Conservation (phyloP, 2,113 vertebrate genomes). For the Motacilla alba region DNA sequence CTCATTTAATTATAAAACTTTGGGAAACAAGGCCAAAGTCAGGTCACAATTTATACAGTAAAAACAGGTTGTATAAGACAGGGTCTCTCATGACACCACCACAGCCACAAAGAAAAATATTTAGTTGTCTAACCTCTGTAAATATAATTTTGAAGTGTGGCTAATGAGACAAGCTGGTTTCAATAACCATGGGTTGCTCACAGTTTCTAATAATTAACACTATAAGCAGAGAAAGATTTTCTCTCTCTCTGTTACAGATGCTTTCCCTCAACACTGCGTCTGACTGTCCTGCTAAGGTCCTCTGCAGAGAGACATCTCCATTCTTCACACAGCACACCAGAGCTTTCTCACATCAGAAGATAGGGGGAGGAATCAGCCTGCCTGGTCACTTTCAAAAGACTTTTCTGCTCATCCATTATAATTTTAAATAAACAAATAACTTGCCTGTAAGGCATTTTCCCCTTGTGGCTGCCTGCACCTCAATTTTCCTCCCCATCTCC, state of each 20-base stretch:
- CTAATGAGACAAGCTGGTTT: not conserved
- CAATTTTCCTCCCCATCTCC: not conserved
- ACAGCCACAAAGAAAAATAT: constrained; percentile 19
- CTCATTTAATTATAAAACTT: not conserved
- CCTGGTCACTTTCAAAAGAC: not conserved
- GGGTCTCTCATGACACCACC: not conserved
- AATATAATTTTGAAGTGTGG: constrained; percentile 8
- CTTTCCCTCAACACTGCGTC: not conserved
- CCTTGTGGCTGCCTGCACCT: not conserved
- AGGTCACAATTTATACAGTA: not conserved
- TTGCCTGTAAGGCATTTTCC: not conserved
- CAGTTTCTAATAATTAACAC: not conserved
- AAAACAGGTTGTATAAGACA: not conserved
- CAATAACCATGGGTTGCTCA: not conserved
- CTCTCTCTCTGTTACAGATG: not conserved
- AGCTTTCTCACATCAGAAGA: not conserved
- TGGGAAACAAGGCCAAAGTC: not conserved
- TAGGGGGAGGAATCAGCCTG: not conserved
- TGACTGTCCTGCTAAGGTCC: not conserved
- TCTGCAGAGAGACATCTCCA: fast-evolving
- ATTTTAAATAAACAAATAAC: not conserved
- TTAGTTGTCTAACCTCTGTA: constrained; percentile 30
- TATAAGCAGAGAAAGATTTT: not conserved
- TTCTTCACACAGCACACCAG: not conserved
- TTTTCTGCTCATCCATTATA: not conserved